Base-by-base conservation (phyloP, 2,113 vertebrate species). In the Myrmophylax atrothorax region DNA sequence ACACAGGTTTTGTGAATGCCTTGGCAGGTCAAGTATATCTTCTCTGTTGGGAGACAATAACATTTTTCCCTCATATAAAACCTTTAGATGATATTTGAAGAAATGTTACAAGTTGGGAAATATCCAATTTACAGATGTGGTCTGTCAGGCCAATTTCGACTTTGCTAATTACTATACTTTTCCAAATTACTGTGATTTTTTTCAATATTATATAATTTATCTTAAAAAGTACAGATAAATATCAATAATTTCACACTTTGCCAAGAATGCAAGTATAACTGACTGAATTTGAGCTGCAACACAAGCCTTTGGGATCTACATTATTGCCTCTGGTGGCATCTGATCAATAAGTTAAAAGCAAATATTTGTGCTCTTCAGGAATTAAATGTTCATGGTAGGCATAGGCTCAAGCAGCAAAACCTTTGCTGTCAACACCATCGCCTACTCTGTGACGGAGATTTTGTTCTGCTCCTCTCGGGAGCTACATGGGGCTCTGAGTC, bases 381-480 rank as follows among this genome's bases (percentile, higher is more conserved):
- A 77, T 50, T 38, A 49, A 49, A 52, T 50, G 40, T 18, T 83
- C 40, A 22, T n/a, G 3, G 12, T 18, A 42, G 28, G 26, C 29
- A 29, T 4, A 44, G 40, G 26, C 24, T 69, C n/a, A 66, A 68
- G 40, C 12, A 52, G 13, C 2, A 6, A 77, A 84, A 67, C 4
- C 14, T 60, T 66, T 0, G 1, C 46, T 0, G 0, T 31, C n/a
- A 37, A 10, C 25, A 29, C 7, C 12, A 24, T 4, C 0, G 2
- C 15, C 22, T 75, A 4, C 37, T 44, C n/a, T 26, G 0, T 26
- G 23, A 10, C 11, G 8, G 31, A 60, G 7, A 14, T 80, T 90
- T 90, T 79, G 18, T 18, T 84, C 14, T 0, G 0, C 9, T 75
- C 6, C 7, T 64, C 24, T 38, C 12, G 33, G 52, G 49, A 91